Evolutionary conservation across 2,888 invertebrate genomes (phyloP), one percentile per base, ranked within the genome.

Genomic region (Scaptomyza cyrtandrae): DNA sequence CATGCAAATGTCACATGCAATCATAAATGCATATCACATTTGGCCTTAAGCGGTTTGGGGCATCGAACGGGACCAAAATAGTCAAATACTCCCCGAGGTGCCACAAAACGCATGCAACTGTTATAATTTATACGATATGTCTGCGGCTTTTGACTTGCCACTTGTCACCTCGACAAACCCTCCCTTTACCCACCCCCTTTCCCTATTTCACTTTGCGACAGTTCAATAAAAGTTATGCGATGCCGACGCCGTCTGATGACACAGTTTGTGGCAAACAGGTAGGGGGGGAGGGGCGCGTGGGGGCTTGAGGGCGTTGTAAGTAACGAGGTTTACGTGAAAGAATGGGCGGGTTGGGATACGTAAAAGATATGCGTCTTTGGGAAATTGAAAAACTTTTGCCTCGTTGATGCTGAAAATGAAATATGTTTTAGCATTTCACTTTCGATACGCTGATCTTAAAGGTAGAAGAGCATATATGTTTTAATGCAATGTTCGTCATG

Each of bases 161-260:
- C 75, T 74, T 86, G 88, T 66, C 83, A 86, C 88, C 83, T 85
- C 65, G 64, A 24, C 24, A 3, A 24, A 24, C 24, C 24, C 24
- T 37, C 24, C 24, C 24, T 37, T 44, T 45, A 43, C 10, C 31
- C 43, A 2, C 19, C 7, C 4, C 19, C 41, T 10, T 37, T n/a
- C 24, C 0, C 31, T 52, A 31, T 46, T 60, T 53, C 27, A 19
- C 63, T 39, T 31, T 53, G 77, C 71, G 85, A 85, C 82, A 85
- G 89, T 88, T 85, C 87, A 85, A 85, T 85, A 85, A 88, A 88
- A 85, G 85, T 88, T 85, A 81, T 79, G 81, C 77, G 54, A 71
- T 68, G 63, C 35, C 69, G 77, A 71, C 74, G 63, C 35, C 69
- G 77, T 64, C 72, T 78, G 79, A 79, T 88, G 85, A 84, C 85